Evolutionary conservation across 2,113 vertebrate genomes (phyloP).

Genomic region (Tyrannus savana): DNA sequence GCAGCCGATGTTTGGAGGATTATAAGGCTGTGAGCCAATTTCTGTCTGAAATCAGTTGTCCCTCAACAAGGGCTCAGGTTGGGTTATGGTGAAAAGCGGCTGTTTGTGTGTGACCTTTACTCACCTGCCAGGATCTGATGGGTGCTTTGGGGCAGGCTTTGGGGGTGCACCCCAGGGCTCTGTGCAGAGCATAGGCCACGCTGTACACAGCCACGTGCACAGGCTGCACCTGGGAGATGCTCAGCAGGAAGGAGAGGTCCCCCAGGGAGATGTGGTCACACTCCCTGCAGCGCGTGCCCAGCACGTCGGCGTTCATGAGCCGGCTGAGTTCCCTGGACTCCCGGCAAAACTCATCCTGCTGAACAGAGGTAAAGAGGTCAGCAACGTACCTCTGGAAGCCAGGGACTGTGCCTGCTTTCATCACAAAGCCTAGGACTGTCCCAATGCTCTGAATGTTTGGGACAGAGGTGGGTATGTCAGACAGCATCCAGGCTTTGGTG

Average conservation of each 20-base stretch:
- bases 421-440: slow-evolving; percentile 79
- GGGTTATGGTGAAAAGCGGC: accelerated
- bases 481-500: slow-evolving; percentile 81
- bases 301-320: accelerated
- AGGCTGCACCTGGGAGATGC: slow-evolving; percentile 47
- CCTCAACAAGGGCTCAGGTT: accelerated
- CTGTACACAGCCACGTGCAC: slow-evolving; percentile 81
- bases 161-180: slow-evolving; percentile 63
- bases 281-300: slow-evolving; percentile 25
- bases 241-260: slow-evolving; percentile 34
- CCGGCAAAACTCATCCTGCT: slow-evolving; percentile 48
- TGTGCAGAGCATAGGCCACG: slow-evolving; percentile 84
- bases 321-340: neutral
- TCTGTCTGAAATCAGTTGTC: neutral
- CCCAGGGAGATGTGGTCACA: slow-evolving; percentile 67
- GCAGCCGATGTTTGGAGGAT: neutral
- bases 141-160: neutral
- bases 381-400: slow-evolving; percentile 65
- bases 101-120: accelerated
- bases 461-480: neutral
- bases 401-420: neutral
- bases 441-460: slow-evolving; percentile 77
- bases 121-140: slow-evolving; percentile 41
- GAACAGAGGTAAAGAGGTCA: neutral
- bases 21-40: neutral